phyloP scores from a whole-genome alignment of 2,888 invertebrate genomes.

The Crepidodera aurea region DNA sequence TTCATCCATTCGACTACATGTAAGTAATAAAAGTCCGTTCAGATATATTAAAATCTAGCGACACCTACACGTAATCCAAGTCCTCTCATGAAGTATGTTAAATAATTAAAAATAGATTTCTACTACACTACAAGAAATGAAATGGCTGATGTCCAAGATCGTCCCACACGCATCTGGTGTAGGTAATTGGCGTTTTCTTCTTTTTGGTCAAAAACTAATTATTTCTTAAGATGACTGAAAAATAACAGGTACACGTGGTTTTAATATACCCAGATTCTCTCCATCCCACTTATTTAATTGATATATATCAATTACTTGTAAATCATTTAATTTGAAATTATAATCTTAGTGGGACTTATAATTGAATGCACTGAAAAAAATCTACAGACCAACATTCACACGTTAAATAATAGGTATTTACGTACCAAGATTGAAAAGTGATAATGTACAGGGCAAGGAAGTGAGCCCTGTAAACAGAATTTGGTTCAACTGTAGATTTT shows the following conservation, averaged over 20 bases:
- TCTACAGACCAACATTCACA: too few species aligned
- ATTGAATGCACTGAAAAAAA: too few species aligned
- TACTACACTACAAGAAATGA: constrained; percentile 7
- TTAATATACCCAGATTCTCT: too few species aligned
- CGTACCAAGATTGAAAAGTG: too few species aligned
- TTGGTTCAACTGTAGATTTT: too few species aligned
- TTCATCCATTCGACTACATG: not conserved
- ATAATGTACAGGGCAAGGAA: too few species aligned
- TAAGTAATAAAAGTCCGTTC: not conserved
- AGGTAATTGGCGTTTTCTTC: not conserved
- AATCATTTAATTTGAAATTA: too few species aligned
- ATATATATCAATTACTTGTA: too few species aligned
- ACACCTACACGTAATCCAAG: constrained; percentile 13
- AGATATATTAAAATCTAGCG: constrained; percentile 6
- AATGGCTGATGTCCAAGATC: constrained; percentile 3
- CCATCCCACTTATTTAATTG: too few species aligned
- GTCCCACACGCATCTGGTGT: not conserved
- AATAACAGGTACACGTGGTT: not conserved
- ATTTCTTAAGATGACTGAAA: not conserved
- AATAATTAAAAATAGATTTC: constrained; percentile 14
- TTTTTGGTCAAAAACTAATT: not conserved
- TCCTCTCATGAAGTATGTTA: not conserved
- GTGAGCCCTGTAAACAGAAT: too few species aligned
- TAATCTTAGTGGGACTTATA: too few species aligned
- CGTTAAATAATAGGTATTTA: too few species aligned